Conservation (phyloP, 2,888 invertebrate genomes). For the Erebia palarica region DNA sequence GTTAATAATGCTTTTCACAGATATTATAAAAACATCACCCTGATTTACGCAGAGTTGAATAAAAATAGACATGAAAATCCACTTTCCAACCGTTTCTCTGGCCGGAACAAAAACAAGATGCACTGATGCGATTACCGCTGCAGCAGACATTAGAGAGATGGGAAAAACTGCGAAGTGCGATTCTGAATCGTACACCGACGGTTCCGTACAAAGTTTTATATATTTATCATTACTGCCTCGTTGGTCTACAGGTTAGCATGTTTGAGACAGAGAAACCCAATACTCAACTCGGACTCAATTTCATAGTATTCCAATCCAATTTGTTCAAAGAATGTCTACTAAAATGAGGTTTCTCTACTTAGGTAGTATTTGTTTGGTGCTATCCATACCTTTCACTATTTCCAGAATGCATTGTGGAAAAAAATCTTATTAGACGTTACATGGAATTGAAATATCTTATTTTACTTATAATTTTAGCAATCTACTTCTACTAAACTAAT, state of each 20-base stretch:
- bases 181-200: too few relatives aligned
- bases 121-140: background rate
- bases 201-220: too few relatives aligned
- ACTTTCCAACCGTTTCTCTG: background rate
- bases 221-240: too few relatives aligned
- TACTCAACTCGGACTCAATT: too few relatives aligned
- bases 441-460: background rate
- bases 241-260: too few relatives aligned
- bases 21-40: too few relatives aligned
- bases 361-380: background rate
- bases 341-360: background rate
- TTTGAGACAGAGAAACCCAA: too few relatives aligned
- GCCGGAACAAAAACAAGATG: background rate
- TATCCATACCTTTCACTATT: constrained; percentile 64
- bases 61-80: background rate
- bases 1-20: too few relatives aligned
- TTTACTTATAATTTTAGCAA: background rate
- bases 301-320: too few relatives aligned
- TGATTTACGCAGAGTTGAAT: background rate
- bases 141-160: background rate
- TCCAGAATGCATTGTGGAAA: constrained; percentile 52
- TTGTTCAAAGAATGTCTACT: background rate
- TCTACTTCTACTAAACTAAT: background rate
- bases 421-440: constrained; percentile 31
- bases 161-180: background rate